Base-by-base conservation (phyloP, 2,888 invertebrate genomes). In the Torymus tubicola region DNA sequence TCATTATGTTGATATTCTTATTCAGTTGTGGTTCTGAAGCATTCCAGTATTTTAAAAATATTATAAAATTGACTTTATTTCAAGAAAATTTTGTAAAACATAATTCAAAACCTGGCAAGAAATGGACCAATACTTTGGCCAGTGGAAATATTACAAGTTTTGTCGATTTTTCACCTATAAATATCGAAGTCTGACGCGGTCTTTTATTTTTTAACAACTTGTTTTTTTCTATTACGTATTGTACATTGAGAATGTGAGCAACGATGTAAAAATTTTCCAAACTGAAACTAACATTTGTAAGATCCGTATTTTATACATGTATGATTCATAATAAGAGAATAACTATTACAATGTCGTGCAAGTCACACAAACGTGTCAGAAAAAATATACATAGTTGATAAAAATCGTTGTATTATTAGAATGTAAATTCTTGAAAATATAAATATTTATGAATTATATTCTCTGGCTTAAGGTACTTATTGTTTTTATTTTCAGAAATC, bases 321-420 rank as follows among this genome's bases (percentile, higher is more conserved):
- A 82, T 65, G 14, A 73, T 81, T 73, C 77, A 53, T 64, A 69
- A 70, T 73, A 81, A 82, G 81, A 84, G 55, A 80, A 57, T 57
- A 61, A 74, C 50, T 18, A 64, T 18, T 84, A 81, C 76, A 84
- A 83, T 83, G 85, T 83, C 81, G 79, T 77, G 78, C 80, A 83
- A 79, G 81, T 84, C 80, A 50, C 84, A 81, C 73, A 80, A 65
- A 82, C 83, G 78, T 76, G 71, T 84, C 74, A 83, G 73, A 80
- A 83, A 80, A 80, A 63, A 70, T 60, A 72, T 74, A 76, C 76
- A 81, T 83, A 84, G 78, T 84, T 84, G 70, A 78, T 84, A 81
- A 84, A 79, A 83, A 83, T 82, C 79, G 82, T 84, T 86, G 85
- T 87, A 86, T 85, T 86, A 86, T 84, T 83, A 84, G 64, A 82